Evolutionary conservation across 2,113 vertebrate species (phyloP), one percentile per base, ranked within the genome.

Genomic region (Glaucidium brasilianum): DNA sequence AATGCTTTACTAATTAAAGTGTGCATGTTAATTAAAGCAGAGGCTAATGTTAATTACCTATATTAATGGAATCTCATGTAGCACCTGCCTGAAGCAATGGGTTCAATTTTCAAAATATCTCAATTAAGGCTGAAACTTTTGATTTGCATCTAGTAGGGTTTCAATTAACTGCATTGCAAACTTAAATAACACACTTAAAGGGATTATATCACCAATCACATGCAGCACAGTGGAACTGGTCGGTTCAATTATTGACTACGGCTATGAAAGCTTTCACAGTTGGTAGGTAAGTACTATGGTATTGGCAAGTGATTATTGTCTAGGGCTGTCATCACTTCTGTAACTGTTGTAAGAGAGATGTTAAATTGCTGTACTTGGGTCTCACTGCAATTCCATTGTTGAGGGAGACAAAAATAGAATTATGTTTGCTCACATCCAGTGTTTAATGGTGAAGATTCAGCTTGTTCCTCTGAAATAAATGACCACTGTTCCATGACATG

Each of bases 1-100:
- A 99, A 99, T 99, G 99, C 98, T 99, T 99, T 98, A 98, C 98
- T 99, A 99, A 99, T 99, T 99, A 99, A 99, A 98, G 98, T 99
- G 98, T 99, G 99, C 99, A 99, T 99, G 99, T 99, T 99, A 99
- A 99, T 99, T 99, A 99, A 99, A 99, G 98, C 98, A 98, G 99
- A 99, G 98, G 98, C 99, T 99, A 99, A 99, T 99, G 99, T 99
- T 99, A 99, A 99, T 99, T 99, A 99, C 98, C 98, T 99, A 98
- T 99, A 99, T 99, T 99, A 99, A 99, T 99, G 99, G 98, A 98
- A 99, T 99, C 98, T 99, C 98, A 97, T 99, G 98, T 99, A 99
- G 98, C 99, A 99, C 99, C 99, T 99, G 99, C 99, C 99, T 98
- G 98, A 99, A 99, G 98, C 98, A 98, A 98, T 99, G 98, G 98